Evolutionary conservation across 2,888 invertebrate genomes (phyloP).

Genomic region (Germaria angustata): DNA sequence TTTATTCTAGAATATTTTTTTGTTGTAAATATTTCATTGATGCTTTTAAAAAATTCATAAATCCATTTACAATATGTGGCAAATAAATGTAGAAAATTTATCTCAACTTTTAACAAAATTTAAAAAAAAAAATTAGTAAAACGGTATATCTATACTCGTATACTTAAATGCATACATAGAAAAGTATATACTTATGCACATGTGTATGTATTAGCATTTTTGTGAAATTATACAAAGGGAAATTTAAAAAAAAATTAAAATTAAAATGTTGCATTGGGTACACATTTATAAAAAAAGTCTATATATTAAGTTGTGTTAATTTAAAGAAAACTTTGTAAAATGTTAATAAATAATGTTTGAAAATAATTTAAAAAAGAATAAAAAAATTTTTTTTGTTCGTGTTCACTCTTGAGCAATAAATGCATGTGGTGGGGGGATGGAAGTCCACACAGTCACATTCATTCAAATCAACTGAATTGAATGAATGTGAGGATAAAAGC

Average conservation of each 20-base stretch:
- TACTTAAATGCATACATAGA: not conserved
- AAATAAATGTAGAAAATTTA: not conserved
- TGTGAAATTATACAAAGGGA: conserved; percentile 22
- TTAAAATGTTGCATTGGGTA: conserved; percentile 49
- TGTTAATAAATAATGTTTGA: conserved; percentile 47
- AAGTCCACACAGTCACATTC: too few species aligned
- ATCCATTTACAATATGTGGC: conserved; percentile 5
- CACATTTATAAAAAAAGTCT: conserved; percentile 44
- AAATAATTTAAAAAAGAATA: not conserved
- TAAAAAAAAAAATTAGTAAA: conserved; percentile 26
- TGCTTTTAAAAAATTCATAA: conserved; percentile 28
- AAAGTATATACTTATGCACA: not conserved
- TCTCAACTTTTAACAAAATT: not conserved
- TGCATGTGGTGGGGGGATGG: too few species aligned
- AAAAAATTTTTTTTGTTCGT: too few species aligned
- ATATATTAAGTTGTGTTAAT: conserved; percentile 58
- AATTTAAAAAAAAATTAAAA: conserved; percentile 24
- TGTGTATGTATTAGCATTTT: conserved; percentile 34
- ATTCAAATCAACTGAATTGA: too few species aligned
- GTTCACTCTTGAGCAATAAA: too few species aligned
- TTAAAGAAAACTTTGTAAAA: conserved; percentile 50
- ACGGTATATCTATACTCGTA: not conserved
- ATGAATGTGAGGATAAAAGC: too few species aligned
- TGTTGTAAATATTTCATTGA: conserved; percentile 60
- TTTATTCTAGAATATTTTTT: not conserved